Evolutionary conservation across 2,888 invertebrate genomes (phyloP).

Genomic region (Drosophila meridionalis): DNA sequence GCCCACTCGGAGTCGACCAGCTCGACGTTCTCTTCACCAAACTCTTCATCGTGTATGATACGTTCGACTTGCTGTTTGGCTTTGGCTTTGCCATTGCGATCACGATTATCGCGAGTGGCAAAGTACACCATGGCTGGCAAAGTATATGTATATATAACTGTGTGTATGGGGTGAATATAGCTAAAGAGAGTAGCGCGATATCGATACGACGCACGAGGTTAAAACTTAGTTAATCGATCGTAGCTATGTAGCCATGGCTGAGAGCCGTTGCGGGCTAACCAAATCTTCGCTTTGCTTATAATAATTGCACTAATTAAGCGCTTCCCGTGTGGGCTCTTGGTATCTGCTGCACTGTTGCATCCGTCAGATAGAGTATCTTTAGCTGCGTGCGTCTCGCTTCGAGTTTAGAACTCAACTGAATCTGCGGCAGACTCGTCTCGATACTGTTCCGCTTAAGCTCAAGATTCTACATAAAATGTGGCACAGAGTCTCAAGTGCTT

Average conservation of each 20-base stretch:
- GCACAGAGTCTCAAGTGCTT: conserved; percentile 61
- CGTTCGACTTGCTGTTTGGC: conserved; percentile 71
- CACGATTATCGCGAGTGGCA: conserved; percentile 70
- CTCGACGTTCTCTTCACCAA: conserved; percentile 85
- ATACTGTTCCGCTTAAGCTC: conserved; percentile 61
- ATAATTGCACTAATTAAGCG: conserved; percentile 49
- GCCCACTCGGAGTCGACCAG: conserved; percentile 85
- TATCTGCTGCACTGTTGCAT: conserved; percentile 28
- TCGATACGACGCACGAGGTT: conserved; percentile 32
- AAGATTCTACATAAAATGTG: conserved; percentile 66
- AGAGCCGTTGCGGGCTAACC: background rate
- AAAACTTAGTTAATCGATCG: conserved; percentile 18
- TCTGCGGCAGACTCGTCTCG: conserved; percentile 34
- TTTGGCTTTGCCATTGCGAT: conserved; percentile 61
- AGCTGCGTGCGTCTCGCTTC: conserved; percentile 56
- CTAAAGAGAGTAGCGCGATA: conserved; percentile 16
- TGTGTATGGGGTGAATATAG: conserved; percentile 2
- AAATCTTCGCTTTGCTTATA: conserved; percentile 25
- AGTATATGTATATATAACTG: background rate
- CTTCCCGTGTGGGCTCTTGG: conserved; percentile 44
- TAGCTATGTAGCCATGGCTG: conserved; percentile 36
- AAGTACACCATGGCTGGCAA: conserved; percentile 66
- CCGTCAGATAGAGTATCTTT: conserved; percentile 28
- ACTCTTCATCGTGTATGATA: conserved; percentile 84
- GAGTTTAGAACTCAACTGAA: conserved; percentile 71